Evolutionary conservation across 2,797 vertebrate genomes (phyloP), one percentile per base, ranked within the genome.

Genomic region (Sebastes diploproa): DNA sequence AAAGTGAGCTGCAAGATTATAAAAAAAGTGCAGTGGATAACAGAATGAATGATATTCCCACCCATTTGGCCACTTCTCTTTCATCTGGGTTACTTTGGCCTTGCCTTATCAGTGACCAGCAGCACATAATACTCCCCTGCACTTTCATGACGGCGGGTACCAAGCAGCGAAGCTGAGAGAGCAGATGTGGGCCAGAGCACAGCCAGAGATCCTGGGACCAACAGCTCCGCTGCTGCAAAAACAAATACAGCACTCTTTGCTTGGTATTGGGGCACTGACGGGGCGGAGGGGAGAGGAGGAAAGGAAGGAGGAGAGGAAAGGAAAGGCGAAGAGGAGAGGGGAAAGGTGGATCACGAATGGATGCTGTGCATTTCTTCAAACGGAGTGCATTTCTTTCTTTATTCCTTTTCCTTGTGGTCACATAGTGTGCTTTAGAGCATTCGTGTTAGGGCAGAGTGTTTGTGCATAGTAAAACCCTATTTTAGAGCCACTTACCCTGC

Each of bases 101-200:
- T 82, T 18, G 80, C 68, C 88, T 93, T 94, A 93, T 94, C 93
- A 90, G 90, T 52, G 76, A 68, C 62, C 56, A 20, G 81, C 86
- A 83, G 89, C 64, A 70, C 69, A 79, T 80, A 16, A 84, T 79
- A 84, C 88, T 93, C 92, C 90, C 83, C 77, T 86, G 82, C 85
- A 82, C 84, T 80, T 90, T 69, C 69, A 66, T 84, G 81, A 86
- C 36, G 66, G 54, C 52, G 83, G 81, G 91, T 92, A 92, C 89
- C 86, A 91, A 89, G 88, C 88, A 60, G 91, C 9, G 72, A 86
- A 82, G 85, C 83, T 71, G 81, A 89, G 86, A 82, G 83, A 89
- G 88, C 91, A 93, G 91, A 93, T 92, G 87, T 85, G 87, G 80
- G 86, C 81, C 80, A 87, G 85, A 89, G 77, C 85, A 79, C 80